These are phyloP conservation scores for Phasianus colchicus DNA, from an alignment of 2,113 vertebrate species.

Conservation along the genomic window DNA sequence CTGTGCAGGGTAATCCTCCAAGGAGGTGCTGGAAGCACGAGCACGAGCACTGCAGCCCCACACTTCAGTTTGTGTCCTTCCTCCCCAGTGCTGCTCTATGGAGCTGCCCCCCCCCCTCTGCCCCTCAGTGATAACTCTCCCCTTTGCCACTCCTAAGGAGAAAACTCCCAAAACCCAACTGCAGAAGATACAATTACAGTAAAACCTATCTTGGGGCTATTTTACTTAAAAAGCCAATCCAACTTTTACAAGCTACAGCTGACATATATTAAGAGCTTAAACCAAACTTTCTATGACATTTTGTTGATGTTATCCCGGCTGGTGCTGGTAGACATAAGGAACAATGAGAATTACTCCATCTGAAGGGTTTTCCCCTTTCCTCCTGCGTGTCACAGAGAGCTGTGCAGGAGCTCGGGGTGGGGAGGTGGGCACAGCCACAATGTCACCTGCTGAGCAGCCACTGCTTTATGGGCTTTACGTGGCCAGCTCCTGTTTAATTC, in stretches of 20 bases:
- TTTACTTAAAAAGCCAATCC: slow-evolving; percentile 50
- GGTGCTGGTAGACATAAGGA: background rate
- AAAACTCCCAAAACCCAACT: background rate
- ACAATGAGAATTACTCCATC: slow-evolving; percentile 2
- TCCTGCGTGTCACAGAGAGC: background rate
- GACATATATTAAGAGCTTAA: slow-evolving; percentile 59
- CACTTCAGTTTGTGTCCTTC: background rate
- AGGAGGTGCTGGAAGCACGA: background rate
- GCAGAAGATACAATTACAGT: slow-evolving; percentile 21
- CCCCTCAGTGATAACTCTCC: background rate
- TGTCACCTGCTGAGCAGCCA: background rate
- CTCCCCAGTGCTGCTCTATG: background rate
- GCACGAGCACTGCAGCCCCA: background rate
- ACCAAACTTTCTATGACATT: slow-evolving; percentile 52
- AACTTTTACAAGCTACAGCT: slow-evolving; percentile 51
- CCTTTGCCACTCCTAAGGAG: background rate
- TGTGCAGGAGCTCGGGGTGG: background rate
- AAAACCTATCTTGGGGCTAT: slow-evolving; percentile 48
- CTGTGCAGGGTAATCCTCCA: background rate
- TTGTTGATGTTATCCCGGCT: slow-evolving; percentile 52
- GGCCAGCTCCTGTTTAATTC: slow-evolving; percentile 4
- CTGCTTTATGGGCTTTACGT: background rate
- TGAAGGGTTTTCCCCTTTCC: slow-evolving; percentile 12
- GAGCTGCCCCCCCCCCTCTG: too few relatives aligned
- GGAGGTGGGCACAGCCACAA: background rate